Percentiles rank a stretch among this genome's conserved stretches.
These are phyloP conservation scores for Eolophus roseicapilla DNA, from an alignment of 2,113 vertebrate genomes.

Conservation along the genomic window DNA sequence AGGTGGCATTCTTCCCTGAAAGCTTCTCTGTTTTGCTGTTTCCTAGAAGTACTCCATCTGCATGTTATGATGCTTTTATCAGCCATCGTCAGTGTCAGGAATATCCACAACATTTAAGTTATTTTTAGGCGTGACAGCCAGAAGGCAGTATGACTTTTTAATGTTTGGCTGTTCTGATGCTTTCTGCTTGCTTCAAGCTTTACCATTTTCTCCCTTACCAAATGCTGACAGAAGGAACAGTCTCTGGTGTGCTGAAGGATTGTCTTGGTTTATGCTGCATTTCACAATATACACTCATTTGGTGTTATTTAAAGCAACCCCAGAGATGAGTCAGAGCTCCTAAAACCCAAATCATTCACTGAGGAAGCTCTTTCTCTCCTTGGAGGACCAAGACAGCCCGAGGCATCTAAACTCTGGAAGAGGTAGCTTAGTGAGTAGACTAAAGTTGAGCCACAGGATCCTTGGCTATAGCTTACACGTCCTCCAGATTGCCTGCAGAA, in stretches of 20 bases:
- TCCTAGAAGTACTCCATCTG: constrained; percentile 11
- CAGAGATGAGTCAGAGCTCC: not conserved
- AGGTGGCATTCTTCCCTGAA: not conserved
- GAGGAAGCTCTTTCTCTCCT: not conserved
- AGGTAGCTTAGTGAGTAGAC: not conserved
- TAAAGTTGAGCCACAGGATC: not conserved
- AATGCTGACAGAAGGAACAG: not conserved
- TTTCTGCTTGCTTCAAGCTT: not conserved
- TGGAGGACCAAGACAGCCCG: not conserved
- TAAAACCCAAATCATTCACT: not conserved
- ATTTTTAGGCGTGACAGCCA: not conserved
- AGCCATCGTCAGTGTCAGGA: not conserved
- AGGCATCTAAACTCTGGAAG: not conserved
- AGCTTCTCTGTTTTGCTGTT: not conserved
- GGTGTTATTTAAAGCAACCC: not conserved
- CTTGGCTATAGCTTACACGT: not conserved
- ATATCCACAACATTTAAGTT: not conserved
- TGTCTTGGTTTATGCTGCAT: not conserved
- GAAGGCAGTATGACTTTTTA: not conserved
- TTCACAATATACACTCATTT: not conserved
- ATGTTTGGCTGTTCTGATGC: not conserved
- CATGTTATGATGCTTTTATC: not conserved
- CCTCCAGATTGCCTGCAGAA: not conserved
- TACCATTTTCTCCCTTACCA: not conserved
- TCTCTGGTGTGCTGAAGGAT: not conserved